These are phyloP conservation scores for Drosophila longiperda DNA, from an alignment of 2,888 invertebrate genomes.

Conservation along the genomic window DNA sequence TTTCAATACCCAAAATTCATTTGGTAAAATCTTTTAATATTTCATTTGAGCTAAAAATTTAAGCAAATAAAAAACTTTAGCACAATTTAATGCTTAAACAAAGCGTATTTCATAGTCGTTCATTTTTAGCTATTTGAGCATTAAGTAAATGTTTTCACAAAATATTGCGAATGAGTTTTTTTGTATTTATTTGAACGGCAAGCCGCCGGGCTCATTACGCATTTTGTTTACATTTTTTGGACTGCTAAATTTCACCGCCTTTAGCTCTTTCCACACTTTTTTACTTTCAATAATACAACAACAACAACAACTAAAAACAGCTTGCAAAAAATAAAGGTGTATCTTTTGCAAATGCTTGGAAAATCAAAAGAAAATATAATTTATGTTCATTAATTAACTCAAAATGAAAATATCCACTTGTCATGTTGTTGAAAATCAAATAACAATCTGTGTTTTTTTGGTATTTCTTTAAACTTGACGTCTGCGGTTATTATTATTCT, in stretches of 20 bases:
- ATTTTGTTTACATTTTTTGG: conserved; percentile 51
- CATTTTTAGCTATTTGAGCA: neutral
- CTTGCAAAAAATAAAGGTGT: conserved; percentile 1
- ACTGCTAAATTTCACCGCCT: conserved; percentile 42
- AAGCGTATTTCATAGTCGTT: conserved; percentile 14
- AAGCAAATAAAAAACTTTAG: neutral
- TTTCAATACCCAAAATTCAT: too few relatives aligned
- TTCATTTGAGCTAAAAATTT: neutral
- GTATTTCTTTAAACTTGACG: conserved; percentile 34
- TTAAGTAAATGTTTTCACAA: conserved; percentile 31
- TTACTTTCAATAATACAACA: conserved; percentile 29
- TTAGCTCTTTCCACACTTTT: conserved; percentile 28
- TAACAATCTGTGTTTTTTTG: conserved; percentile 25
- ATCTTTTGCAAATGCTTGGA: conserved; percentile 21
- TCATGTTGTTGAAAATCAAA: conserved; percentile 52
- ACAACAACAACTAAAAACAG: conserved; percentile 8
- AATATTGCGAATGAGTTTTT: conserved; percentile 24
- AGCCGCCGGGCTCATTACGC: conserved; percentile 33
- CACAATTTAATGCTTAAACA: neutral
- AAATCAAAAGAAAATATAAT: conserved; percentile 47
- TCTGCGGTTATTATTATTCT: conserved; percentile 23
- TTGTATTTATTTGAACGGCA: conserved; percentile 23
- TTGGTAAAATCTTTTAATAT: neutral
- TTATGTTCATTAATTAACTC: conserved; percentile 56
- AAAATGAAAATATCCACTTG: conserved; percentile 46